Conservation (phyloP, 2,797 vertebrate species). For the Botia kubotai region DNA sequence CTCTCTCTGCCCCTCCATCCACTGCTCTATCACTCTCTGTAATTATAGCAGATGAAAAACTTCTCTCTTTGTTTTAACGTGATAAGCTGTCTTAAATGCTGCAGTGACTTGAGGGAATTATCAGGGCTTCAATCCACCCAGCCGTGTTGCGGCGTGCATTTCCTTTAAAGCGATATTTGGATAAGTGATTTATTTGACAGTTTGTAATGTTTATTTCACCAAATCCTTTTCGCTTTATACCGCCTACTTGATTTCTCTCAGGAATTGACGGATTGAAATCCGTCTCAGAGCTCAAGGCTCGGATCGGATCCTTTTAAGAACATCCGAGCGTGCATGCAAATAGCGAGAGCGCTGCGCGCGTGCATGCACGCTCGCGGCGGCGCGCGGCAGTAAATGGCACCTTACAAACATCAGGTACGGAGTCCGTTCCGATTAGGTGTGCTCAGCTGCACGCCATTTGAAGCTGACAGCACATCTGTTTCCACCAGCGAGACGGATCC, state of each 20-base stretch:
- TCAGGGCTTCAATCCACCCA: slow-evolving; percentile 56
- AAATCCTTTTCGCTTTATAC: slow-evolving; percentile 53
- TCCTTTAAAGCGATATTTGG: slow-evolving; percentile 57
- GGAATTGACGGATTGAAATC: slow-evolving; percentile 59
- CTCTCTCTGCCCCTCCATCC: slow-evolving; percentile 36
- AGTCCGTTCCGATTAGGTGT: slow-evolving; percentile 88
- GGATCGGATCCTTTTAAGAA: slow-evolving; percentile 45
- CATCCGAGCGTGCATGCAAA: not conserved
- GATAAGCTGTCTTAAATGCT: slow-evolving; percentile 65
- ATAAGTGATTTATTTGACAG: slow-evolving; percentile 63
- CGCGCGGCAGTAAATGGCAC: slow-evolving; percentile 78
- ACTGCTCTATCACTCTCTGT: slow-evolving; percentile 65
- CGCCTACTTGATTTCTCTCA: slow-evolving; percentile 53
- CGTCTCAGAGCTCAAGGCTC: slow-evolving; percentile 32
- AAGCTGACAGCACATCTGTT: slow-evolving; percentile 88
- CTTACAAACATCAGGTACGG: slow-evolving; percentile 83
- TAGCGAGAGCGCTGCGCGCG: not conserved
- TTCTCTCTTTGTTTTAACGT: slow-evolving; percentile 67
- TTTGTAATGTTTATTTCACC: slow-evolving; percentile 60
- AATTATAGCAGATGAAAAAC: slow-evolving; percentile 69
- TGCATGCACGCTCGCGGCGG: slow-evolving; percentile 47
- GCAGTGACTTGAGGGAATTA: slow-evolving; percentile 65
- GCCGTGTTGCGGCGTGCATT: slow-evolving; percentile 45
- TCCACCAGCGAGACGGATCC: slow-evolving; percentile 83
- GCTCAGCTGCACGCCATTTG: slow-evolving; percentile 83